A percentile compares a stretch with the other conserved stretches of the same genome.
Conservation (phyloP, 2,797 vertebrate species). For the Fistularia tabacaria region DNA sequence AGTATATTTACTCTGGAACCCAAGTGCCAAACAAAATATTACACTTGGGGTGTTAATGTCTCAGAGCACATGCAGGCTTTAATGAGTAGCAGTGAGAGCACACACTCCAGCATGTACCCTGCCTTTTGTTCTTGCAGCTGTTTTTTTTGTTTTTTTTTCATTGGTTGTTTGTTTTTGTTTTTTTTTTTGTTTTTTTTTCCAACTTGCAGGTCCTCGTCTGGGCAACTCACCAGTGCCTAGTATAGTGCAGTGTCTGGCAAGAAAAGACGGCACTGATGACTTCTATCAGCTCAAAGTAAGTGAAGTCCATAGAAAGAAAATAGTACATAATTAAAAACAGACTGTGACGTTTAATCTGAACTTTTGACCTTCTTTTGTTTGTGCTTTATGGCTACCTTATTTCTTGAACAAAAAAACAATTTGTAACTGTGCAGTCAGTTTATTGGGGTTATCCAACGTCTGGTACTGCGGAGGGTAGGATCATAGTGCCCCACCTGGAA, state of each 20-base stretch:
- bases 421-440: slow-evolving; percentile 34
- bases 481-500: slow-evolving; percentile 48
- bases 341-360: slow-evolving; percentile 32
- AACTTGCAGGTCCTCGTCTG: slow-evolving; percentile 86
- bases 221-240: slow-evolving; percentile 98
- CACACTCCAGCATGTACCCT: slow-evolving; percentile 40
- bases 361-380: slow-evolving; percentile 58
- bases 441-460: slow-evolving; percentile 52
- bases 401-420: slow-evolving; percentile 38
- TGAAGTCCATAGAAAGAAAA: slow-evolving; percentile 5
- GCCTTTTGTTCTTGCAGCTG: slow-evolving; percentile 74
- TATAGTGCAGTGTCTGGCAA: slow-evolving; percentile 98
- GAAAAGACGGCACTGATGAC: slow-evolving; percentile 98
- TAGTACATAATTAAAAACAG: slow-evolving; percentile 18
- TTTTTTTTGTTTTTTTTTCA: slow-evolving; percentile 43
- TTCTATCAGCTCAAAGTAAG: slow-evolving; percentile 99
- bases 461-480: slow-evolving; percentile 24
- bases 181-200: too few species aligned
- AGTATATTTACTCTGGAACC: slow-evolving; percentile 17
- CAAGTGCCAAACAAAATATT: slow-evolving; percentile 58
- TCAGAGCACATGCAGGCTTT: slow-evolving; percentile 37
- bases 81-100: slow-evolving; percentile 56
- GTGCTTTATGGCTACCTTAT: slow-evolving; percentile 51
- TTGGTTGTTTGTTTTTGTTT: neutral
- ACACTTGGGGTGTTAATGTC: slow-evolving; percentile 54